These are phyloP conservation scores for Pseudotriccus pelzelni DNA, from an alignment of 2,797 vertebrate species.

Conservation along the genomic window DNA sequence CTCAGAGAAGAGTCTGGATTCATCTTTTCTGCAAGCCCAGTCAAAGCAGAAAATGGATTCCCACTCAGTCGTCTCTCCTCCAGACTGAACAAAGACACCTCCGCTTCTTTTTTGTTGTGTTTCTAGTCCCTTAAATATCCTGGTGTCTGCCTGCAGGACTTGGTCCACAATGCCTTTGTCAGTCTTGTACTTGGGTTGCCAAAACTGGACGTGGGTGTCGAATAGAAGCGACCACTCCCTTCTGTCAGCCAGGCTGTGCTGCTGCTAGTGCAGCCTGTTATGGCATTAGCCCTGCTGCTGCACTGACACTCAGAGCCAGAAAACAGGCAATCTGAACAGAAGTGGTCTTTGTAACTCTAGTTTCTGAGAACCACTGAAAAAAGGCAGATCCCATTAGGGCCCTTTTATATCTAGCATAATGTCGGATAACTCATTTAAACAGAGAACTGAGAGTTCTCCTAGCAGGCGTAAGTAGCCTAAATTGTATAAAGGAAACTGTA, in stretches of 20 bases:
- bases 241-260: background rate
- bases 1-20: background rate
- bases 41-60: background rate
- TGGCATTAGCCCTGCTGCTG: background rate
- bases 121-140: background rate
- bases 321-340: background rate
- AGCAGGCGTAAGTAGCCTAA: background rate
- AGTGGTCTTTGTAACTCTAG: background rate
- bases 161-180: background rate
- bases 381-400: background rate
- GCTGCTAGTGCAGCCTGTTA: background rate
- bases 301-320: background rate
- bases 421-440: background rate
- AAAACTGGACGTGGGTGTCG: rapidly evolving
- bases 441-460: background rate
- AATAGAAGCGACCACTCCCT: rapidly evolving
- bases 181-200: background rate
- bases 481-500: background rate
- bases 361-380: background rate
- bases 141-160: background rate
- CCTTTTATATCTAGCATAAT: background rate
- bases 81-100: background rate
- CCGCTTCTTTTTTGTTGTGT: background rate
- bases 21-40: background rate
- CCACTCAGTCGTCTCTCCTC: background rate